Base-by-base conservation (phyloP, 2,113 vertebrate genomes). In the Scortum barcoo region DNA sequence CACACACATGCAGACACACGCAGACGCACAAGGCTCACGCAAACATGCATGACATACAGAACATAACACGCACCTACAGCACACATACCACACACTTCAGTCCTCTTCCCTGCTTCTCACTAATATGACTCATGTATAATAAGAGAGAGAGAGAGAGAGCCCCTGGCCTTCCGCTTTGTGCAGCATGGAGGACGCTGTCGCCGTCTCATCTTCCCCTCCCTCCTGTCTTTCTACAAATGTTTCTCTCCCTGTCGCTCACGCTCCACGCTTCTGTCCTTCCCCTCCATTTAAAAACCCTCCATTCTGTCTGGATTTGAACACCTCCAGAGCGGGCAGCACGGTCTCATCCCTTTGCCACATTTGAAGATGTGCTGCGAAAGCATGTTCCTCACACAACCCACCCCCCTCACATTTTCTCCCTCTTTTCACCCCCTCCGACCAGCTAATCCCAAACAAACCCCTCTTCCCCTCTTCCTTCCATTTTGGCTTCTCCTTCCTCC, bases 331-430 rank as follows among this genome's bases (percentile, higher is more conserved):
- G 58, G 46, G 48, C 10, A 6, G 19, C 30, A 73, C 6, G 0
- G 20, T 78, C 73, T 90, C 73, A 33, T 60, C 71, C 38, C 69
- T 57, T 71, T 85, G 84, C 86, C 81, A 68, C 78, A 77, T 83
- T 83, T 87, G 69, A 89, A 89, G 72, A 84, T 63, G 44, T 62
- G 78, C 87, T 78, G 72, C 72, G 76, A 92, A 84, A 72, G 88
- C n/a, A 88, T 68, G 28, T 5, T 20, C 62, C 80, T 83, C 70
- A 30, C 67, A 24, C 72, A 71, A 44, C 76, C 6, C 84, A 69
- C 46, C 57, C 50, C 70, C 46, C 22, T 40, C 48, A 51, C 19
- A 24, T 63, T 56, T 48, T 67, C 69, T 69, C 50, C 26, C 46
- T 68, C 26, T 54, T 63, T 72, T 80, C 68, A 79, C 63, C 54